Base-by-base conservation (phyloP, 2,888 invertebrate genomes). In the Vanessa cardui region DNA sequence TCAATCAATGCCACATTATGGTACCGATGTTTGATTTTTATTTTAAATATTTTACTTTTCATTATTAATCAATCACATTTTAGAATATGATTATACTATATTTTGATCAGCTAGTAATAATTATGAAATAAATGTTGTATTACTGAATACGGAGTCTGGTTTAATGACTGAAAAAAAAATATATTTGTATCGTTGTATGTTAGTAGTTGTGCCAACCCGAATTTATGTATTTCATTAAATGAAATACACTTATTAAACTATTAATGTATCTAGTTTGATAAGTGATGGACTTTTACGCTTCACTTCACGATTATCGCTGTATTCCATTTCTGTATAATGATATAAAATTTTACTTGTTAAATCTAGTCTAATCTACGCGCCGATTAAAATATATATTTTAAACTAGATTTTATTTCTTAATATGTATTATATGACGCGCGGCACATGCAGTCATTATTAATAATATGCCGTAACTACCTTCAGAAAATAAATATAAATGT, bases 161-260 rank as follows among this genome's bases (percentile, higher is more conserved):
- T 83, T 83, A 81, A 83, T 77, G 86, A 88, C 85, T 86, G 85
- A 89, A 75, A 78, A 82, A 82, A 83, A 80, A 83, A 76, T 85
- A 83, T 87, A 87, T 86, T 83, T 88, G 81, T 82, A 86, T 81
- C 85, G 86, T 90, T 88, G 77, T 84, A 86, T 86, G 80, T 83
- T 85, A 85, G 84, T 90, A 89, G 90, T 89, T 89, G 90, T 91
- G 91, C 89, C 91, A 91, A 91, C 86, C 91, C 91, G 91, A 91
- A 91, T 91, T 91, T 91, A 77, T 85, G 87, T 89, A 82, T 90
- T 90, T 89, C 90, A 91, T 90, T 81, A 88, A 90, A 90, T 90
- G 90, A 77, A 87, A 86, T 87, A 81, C 82, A 83, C 77, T 68
- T 52, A 18, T 50, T 68, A 58, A 62, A 56, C 18, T 56, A 18